Base-by-base conservation (phyloP, 2,113 vertebrate species). In the Cyprinodon variegatus region DNA sequence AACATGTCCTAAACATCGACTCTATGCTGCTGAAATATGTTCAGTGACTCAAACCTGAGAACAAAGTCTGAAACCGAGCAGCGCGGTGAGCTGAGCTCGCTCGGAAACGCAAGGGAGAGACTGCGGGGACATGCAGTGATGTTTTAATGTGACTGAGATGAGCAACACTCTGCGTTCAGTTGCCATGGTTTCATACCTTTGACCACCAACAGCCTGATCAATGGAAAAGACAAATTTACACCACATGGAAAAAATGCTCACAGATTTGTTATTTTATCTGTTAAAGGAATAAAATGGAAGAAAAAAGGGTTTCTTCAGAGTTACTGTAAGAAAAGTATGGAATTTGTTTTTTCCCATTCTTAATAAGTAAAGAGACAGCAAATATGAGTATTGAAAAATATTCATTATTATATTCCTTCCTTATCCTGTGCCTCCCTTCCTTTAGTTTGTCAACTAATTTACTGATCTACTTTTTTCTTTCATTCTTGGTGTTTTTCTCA, bases 31-130 rank as follows among this genome's bases (percentile, higher is more conserved):
- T 72, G 76, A 74, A 45, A 84, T 69, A 83, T 61, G 77, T 71
- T 77, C 74, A 71, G 67, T 68, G 67, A 61, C 40, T 53, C 78
- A 79, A 70, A 67, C 61, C 68, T 66, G 77, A 71, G 82, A 80
- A 83, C 70, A 78, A 77, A 78, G 70, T 76, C 66, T 85, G 83
- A 62, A 78, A 65, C 70, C 41, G 15, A 72, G 60, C 50, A 36
- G 38, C 29, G 43, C 12, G 50, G 15, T 20, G 77, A 86, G 78
- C 77, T 70, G 75, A 73, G 76, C 65, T 69, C 59, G 68, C 75
- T 76, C 62, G 53, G 53, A 76, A 22, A 29, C 29, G 36, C 11
- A 61, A 40, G 38, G 57, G 71, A 60, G 65, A 70, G 39, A 40
- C 59, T 60, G 66, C 46, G 72, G 43, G 75, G 37, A 10, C 65